Percentiles rank a stretch among this genome's conserved stretches.
phyloP scores from a whole-genome alignment of 2,113 vertebrate genomes.

The Forbesichthys papilliferus region DNA sequence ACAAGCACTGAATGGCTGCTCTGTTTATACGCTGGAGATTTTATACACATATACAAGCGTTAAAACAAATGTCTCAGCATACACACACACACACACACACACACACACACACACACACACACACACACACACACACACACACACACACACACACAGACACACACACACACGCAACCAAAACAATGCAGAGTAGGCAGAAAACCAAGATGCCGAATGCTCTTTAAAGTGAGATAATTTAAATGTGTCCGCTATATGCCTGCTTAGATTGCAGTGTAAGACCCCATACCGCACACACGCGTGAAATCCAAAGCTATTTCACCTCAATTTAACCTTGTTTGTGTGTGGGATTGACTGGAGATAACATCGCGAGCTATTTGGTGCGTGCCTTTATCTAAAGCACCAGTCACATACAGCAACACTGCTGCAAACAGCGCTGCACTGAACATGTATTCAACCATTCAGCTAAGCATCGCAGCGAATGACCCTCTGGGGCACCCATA shows the following conservation, averaged over 20 bases:
- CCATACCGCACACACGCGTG: conserved; percentile 51
- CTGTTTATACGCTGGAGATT: conserved; percentile 8
- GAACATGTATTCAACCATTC: background rate
- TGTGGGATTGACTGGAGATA: background rate
- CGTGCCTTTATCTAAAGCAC: background rate
- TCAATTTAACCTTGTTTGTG: conserved; percentile 59
- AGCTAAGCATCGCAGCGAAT: background rate
- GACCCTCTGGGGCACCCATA: background rate
- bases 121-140: background rate
- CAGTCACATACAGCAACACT: no score
- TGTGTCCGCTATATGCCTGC: conserved; percentile 43
- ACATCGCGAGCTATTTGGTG: background rate
- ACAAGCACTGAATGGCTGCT: background rate
- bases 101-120: no score
- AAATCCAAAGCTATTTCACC: conserved; percentile 46
- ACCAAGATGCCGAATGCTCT: conserved; percentile 56
- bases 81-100: background rate
- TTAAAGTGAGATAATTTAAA: conserved; percentile 65
- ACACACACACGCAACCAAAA: conserved; percentile 9
- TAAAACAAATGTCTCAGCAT: background rate
- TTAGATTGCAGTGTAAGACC: conserved; percentile 50
- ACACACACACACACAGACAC: conserved; percentile 8
- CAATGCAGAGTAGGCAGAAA: conserved; percentile 45
- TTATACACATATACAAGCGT: background rate
- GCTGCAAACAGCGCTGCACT: no score